These are phyloP conservation scores for Conus canariensis DNA, from an alignment of 2,888 invertebrate genomes.

Conservation along the genomic window DNA sequence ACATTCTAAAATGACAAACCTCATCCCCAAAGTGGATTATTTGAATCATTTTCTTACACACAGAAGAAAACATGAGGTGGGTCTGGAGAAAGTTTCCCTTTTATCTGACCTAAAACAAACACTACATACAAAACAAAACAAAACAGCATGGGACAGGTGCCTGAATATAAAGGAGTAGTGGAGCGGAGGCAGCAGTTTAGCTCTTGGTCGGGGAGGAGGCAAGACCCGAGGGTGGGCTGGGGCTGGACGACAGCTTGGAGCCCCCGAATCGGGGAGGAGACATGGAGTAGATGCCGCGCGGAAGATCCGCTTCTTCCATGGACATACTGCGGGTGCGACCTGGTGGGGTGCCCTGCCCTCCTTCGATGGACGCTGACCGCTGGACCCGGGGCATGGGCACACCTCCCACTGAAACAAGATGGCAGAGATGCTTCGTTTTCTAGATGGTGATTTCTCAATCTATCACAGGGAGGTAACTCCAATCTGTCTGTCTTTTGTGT, in stretches of 20 bases:
- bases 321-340: conserved; percentile 81
- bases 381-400: conserved; percentile 90
- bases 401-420: conserved; percentile 83
- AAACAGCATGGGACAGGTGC: neutral
- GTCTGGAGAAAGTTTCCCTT: neutral
- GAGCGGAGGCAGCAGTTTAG: conserved; percentile 38
- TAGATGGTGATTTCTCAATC: too few species aligned
- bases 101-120: neutral
- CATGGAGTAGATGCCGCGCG: conserved; percentile 72
- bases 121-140: neutral
- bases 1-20: too few species aligned
- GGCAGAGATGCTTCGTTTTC: neutral
- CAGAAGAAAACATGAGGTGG: neutral
- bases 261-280: conserved; percentile 68
- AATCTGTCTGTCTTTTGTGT: neutral
- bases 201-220: conserved; percentile 58
- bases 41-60: neutral
- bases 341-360: conserved; percentile 54
- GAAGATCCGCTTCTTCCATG: conserved; percentile 78
- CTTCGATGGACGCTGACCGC: conserved; percentile 79
- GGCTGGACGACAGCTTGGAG: conserved; percentile 47
- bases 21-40: too few species aligned
- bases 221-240: conserved; percentile 50
- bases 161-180: neutral
- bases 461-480: neutral